Evolutionary conservation across 1,140 invertebrate species (phyloP).

Genomic region (Lepidurus apus): DNA sequence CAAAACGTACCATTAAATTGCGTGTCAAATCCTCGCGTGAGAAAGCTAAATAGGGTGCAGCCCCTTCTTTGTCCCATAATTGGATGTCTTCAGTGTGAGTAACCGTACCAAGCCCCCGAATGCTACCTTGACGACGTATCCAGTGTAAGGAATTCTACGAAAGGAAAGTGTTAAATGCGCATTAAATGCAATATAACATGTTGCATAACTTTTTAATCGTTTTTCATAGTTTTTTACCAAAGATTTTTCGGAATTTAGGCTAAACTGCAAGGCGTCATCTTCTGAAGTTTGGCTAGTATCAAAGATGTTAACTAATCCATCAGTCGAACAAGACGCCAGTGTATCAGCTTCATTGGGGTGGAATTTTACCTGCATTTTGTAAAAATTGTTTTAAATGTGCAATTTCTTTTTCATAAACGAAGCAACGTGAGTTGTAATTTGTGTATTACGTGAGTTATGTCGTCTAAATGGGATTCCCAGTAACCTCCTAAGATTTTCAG

Average conservation of each 20-base stretch:
- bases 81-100: slow-evolving; percentile 67
- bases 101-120: slow-evolving; percentile 54
- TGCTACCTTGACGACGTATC: slow-evolving; percentile 43
- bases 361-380: slow-evolving; percentile 57
- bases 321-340: slow-evolving; percentile 68
- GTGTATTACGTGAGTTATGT: slow-evolving; percentile 62
- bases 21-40: slow-evolving; percentile 52
- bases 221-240: slow-evolving; percentile 51
- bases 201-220: no score
- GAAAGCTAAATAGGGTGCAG: slow-evolving; percentile 53
- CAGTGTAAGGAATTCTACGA: slow-evolving; percentile 45
- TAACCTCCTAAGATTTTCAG: slow-evolving; percentile 69
- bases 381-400: slow-evolving; percentile 26
- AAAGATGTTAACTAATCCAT: slow-evolving; percentile 81
- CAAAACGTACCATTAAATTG: slow-evolving; percentile 44
- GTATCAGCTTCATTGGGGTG: slow-evolving; percentile 62
- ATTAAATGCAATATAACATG: no score
- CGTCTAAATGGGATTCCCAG: slow-evolving; percentile 77
- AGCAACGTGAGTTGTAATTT: not conserved
- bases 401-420: not conserved
- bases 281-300: slow-evolving; percentile 67
- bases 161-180: slow-evolving; percentile 36
- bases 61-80: slow-evolving; percentile 60
- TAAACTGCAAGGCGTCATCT: slow-evolving; percentile 71
- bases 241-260: slow-evolving; percentile 76